phyloP scores from a whole-genome alignment of 2,113 vertebrate species.

The Sander lucioperca region DNA sequence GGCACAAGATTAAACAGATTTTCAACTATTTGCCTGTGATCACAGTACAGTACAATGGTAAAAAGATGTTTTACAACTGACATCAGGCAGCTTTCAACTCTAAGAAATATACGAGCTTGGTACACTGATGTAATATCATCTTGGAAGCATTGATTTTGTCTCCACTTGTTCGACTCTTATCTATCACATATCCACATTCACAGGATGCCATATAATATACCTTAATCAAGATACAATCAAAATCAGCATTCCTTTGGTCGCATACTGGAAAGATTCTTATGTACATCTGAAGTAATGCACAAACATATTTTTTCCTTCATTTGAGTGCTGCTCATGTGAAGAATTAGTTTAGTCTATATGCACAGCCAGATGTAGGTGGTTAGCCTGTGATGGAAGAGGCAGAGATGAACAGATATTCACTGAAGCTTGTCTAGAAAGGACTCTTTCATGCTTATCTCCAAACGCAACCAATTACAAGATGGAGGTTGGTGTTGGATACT shows the following conservation, averaged over 20 bases:
- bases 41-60: not conserved
- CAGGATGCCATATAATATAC: not conserved
- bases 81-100: not conserved
- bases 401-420: conserved; percentile 67
- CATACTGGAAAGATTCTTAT: conserved; percentile 12
- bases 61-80: not conserved
- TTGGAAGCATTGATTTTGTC: not conserved
- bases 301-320: conserved; percentile 17
- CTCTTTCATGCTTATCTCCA: conserved; percentile 74
- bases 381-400: conserved; percentile 61
- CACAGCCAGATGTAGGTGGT: conserved; percentile 72
- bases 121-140: not conserved
- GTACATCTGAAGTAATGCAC: conserved; percentile 21
- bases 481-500: conserved; percentile 24
- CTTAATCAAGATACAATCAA: not conserved
- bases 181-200: not conserved
- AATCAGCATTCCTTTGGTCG: conserved; percentile 11
- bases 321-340: conserved; percentile 26
- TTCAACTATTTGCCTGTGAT: not conserved
- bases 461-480: conserved; percentile 57
- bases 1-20: not conserved
- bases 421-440: conserved; percentile 52
- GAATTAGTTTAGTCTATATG: conserved; percentile 28
- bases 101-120: not conserved
- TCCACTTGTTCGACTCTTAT: not conserved